Evolutionary conservation across 1,140 invertebrate species (phyloP).

Genomic region (Neuroterus valhalla): DNA sequence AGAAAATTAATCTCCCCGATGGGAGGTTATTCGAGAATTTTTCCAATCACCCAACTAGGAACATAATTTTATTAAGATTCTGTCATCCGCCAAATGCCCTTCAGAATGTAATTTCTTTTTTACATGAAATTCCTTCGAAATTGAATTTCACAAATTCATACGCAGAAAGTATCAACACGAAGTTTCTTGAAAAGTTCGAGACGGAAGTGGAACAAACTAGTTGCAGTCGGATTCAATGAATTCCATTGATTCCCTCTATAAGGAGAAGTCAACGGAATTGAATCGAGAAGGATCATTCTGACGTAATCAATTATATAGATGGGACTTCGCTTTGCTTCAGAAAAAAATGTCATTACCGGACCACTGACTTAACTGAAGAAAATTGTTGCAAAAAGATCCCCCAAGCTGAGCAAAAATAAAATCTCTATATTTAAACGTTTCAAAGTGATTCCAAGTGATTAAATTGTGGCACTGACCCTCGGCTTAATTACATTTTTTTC

Average conservation of each 20-base stretch:
- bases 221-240: conserved; percentile 31
- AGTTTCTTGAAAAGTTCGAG: conserved; percentile 13
- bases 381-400: not conserved
- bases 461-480: not conserved
- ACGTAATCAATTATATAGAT: not conserved
- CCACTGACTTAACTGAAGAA: not conserved
- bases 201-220: conserved; percentile 22
- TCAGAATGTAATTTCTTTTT: no score
- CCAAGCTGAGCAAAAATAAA: conserved; percentile 1
- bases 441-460: conserved; percentile 6
- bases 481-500: no score
- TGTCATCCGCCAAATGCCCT: not conserved
- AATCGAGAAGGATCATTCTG: conserved; percentile 19
- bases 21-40: no score
- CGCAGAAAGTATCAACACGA: not conserved
- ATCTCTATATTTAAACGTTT: conserved; percentile 19
- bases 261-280: conserved; percentile 19
- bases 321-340: conserved; percentile 7
- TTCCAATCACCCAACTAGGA: not conserved
- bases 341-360: conserved; percentile 4
- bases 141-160: conserved; percentile 2
- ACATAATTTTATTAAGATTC: conserved; percentile 22
- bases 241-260: conserved; percentile 23
- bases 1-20: no score
- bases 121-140: not conserved